Evolutionary conservation across 2,888 invertebrate species (phyloP), one percentile per base, ranked within the genome.

Genomic region (Machimus atricapillus): DNA sequence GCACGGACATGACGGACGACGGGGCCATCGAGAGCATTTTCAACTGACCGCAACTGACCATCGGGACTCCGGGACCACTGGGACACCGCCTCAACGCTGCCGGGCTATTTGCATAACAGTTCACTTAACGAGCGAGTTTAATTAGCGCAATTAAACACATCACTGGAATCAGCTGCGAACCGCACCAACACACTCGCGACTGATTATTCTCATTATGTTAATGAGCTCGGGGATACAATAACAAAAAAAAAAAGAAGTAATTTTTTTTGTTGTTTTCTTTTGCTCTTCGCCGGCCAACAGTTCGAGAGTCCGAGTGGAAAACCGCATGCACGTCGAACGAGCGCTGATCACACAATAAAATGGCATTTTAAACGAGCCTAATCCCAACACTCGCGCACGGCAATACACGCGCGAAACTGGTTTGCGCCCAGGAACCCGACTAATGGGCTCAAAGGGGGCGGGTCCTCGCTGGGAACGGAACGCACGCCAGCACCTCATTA

Each of bases 1-100:
- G 96, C 94, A 96, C 95, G 93, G 96, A 95, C 93, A 96, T 95
- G 92, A 96, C 95, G 93, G 96, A 96, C 92, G 96, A 96, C 94
- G 97, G 97, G 95, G 97, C 97, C 95, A 97, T 95, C 94, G 97
- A 97, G 97, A 97, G 97, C 97, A 97, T 97, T 88, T 91, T 93
- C 90, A 91, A 92, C 89, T 91, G 92, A 88, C 91, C 91, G 90
- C 92, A 92, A 91, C 92, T 92, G 91, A 92, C 91, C 92, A 92
- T 92, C 91, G 91, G 91, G 2, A 14, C 58, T 58, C n/a, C 23
- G 66, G 9, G 9, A 66, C 12, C 27, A 66, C 66, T 19, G 58
- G 23, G 23, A 19, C 23, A 52, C 58, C 58, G 58, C 66, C 23
- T 19, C 23, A 77, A 12, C n/a, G 77, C n/a, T 31, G 34, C 77